Evolutionary conservation across 1,140 invertebrate genomes (phyloP), one percentile per base, ranked within the genome.

Genomic region (Lucilia sericata): DNA sequence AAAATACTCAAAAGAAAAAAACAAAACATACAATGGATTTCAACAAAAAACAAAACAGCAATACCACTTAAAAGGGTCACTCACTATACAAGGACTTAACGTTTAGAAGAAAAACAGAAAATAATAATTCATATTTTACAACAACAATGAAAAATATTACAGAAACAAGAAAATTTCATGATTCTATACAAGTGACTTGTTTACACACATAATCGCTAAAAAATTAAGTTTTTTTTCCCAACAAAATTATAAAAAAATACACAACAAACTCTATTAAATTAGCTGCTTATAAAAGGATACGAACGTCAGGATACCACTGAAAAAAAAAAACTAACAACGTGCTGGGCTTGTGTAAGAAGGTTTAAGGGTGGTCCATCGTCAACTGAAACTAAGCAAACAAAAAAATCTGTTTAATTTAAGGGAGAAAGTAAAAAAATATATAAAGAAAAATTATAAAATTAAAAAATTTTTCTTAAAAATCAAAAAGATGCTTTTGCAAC

Each of bases 131-230:
- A 78, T 78, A 47, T 49, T 78, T 78, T 8, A 42, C 14, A 76
- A 76, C 12, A 42, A 42, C 42, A 42, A 10, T 10, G 42, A 5
- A 42, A 42, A 42, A 42, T 42, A 42, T 42, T 42, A 34, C 36
- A 78, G n/a, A 47, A 49, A 78, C n/a, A 47, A 75, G 5, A 42
- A 42, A 42, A 42, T n/a, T 60, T 25, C 65, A 70, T 25, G 65
- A 70, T 70, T 25, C 42, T 19, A n/a, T 78, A 19, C 9, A 78
- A 78, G 47, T 78, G 75, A 78, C 75, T 78, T 78, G 75, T 78
- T 78, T 78, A 78, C 75, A 78, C 42, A 47, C 19, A 78, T 78
- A 78, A 78, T 78, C 75, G 75, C 75, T 78, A 78, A 78, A 78
- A 78, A 78, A 78, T 78, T 78, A 78, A 78, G 75, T 78, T 78